These are phyloP conservation scores for Heteropelma amictum DNA, from an alignment of 2,888 invertebrate species.

Conservation along the genomic window DNA sequence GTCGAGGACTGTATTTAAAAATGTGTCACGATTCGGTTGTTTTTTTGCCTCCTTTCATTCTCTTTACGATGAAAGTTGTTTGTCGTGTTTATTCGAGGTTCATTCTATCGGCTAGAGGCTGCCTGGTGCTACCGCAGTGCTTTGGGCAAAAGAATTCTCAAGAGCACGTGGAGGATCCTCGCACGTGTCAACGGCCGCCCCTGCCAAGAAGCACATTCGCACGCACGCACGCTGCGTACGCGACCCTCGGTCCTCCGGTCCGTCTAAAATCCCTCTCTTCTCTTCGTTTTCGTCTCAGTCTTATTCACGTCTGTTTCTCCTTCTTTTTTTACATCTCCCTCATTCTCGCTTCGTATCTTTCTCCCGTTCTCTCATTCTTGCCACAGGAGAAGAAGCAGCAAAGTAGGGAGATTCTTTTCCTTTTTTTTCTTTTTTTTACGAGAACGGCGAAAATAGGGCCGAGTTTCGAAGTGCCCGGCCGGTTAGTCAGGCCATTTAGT, in stretches of 20 bases:
- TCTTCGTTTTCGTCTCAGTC: conserved; percentile 31
- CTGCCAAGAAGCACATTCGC: conserved; percentile 51
- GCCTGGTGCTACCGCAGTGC: conserved; percentile 5
- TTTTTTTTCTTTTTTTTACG: conserved; percentile 38
- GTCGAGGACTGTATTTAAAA: too few relatives aligned
- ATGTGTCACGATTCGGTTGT: too few relatives aligned
- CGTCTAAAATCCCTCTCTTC: conserved; percentile 46
- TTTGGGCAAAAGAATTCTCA: conserved; percentile 45
- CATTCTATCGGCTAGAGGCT: conserved; percentile 12
- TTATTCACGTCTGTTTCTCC: conserved; percentile 31
- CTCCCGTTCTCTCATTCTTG: conserved; percentile 35
- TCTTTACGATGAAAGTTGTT: conserved; percentile 1
- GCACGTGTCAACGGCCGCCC: conserved; percentile 56
- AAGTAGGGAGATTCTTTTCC: conserved; percentile 43
- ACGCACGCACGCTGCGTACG: conserved; percentile 52
- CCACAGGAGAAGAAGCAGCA: conserved; percentile 25
- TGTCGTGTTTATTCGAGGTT: background rate
- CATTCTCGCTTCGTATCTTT: conserved; percentile 40
- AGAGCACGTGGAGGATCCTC: conserved; percentile 56
- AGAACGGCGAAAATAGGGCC: conserved; percentile 66
- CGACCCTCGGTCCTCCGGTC: conserved; percentile 50
- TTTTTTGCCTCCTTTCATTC: too few relatives aligned
- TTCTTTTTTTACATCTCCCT: conserved; percentile 42
- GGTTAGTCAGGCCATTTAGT: conserved; percentile 64
- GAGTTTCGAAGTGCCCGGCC: conserved; percentile 68